phyloP scores from a whole-genome alignment of 2,888 invertebrate species.

The Zelleria hepariella region DNA sequence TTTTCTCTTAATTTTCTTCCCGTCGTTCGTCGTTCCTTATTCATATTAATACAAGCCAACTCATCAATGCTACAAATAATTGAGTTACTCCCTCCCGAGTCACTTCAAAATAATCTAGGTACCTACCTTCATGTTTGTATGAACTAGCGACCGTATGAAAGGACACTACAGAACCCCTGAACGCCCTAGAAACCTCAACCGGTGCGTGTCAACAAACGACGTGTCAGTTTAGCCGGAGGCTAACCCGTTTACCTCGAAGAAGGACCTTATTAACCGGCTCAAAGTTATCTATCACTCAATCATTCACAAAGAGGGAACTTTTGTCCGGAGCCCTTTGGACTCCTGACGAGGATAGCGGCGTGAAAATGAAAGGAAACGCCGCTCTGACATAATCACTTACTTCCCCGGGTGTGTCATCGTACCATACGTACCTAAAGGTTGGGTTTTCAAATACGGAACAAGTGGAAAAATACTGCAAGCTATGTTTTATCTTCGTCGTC shows the following conservation, averaged over 20 bases:
- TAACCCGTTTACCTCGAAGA: constrained; percentile 53
- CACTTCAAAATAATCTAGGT: too few relatives aligned
- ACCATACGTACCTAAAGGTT: too few relatives aligned
- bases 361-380: not conserved
- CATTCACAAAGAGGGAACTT: constrained; percentile 43
- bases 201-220: constrained; percentile 5
- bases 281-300: constrained; percentile 61
- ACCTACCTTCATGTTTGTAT: not conserved
- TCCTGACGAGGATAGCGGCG: constrained; percentile 9
- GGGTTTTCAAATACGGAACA: too few relatives aligned
- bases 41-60: too few relatives aligned
- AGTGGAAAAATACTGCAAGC: too few relatives aligned
- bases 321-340: constrained; percentile 19
- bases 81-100: too few relatives aligned
- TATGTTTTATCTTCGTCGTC: too few relatives aligned
- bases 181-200: not conserved
- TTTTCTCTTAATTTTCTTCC: too few relatives aligned
- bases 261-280: constrained; percentile 34
- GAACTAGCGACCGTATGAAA: not conserved
- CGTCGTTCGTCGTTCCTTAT: too few relatives aligned
- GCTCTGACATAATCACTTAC: constrained; percentile 1
- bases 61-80: too few relatives aligned
- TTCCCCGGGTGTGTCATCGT: not conserved
- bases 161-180: not conserved
- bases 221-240: constrained; percentile 40